Evolutionary conservation across 2,888 invertebrate genomes (phyloP).

Genomic region (Torymus texanus): DNA sequence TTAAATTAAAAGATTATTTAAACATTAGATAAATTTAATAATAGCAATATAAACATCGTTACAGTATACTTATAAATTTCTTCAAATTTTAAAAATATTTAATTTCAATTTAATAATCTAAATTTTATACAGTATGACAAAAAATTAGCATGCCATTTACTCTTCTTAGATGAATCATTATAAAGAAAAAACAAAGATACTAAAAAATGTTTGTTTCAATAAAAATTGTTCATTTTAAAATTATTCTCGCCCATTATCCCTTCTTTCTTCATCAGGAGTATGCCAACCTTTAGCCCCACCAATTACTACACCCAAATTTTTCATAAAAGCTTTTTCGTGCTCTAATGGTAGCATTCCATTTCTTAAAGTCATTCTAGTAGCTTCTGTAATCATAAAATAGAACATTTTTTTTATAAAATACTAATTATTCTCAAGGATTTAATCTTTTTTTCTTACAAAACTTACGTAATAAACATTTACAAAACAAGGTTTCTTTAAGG

Average conservation of each 20-base stretch:
- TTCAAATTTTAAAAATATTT: too few relatives aligned
- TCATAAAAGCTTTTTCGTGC: constrained; percentile 43
- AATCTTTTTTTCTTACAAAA: not conserved
- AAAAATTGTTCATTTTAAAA: not conserved
- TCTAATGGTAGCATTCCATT: constrained; percentile 41
- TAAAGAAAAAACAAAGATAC: too few relatives aligned
- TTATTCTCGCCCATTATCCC: not conserved
- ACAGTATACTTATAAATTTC: not conserved
- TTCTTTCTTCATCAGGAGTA: constrained; percentile 15
- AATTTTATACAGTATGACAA: too few relatives aligned
- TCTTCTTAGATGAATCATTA: too few relatives aligned
- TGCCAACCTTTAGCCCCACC: constrained; percentile 41
- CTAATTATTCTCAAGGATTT: too few relatives aligned
- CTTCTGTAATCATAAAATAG: constrained; percentile 36
- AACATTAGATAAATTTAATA: not conserved
- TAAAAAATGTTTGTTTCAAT: too few relatives aligned
- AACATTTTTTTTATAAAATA: constrained; percentile 49
- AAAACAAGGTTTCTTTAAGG: constrained; percentile 49
- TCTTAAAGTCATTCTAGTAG: constrained; percentile 40
- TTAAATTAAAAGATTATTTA: not conserved
- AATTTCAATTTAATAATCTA: too few relatives aligned
- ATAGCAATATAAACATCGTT: too few relatives aligned
- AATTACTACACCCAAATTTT: constrained; percentile 40
- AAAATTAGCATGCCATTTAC: too few relatives aligned
- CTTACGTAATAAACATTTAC: constrained; percentile 46